A percentile compares a stretch with the other conserved stretches of the same genome.
phyloP scores from a whole-genome alignment of 2,888 invertebrate species.

The Rhorus exstirpatorius region DNA sequence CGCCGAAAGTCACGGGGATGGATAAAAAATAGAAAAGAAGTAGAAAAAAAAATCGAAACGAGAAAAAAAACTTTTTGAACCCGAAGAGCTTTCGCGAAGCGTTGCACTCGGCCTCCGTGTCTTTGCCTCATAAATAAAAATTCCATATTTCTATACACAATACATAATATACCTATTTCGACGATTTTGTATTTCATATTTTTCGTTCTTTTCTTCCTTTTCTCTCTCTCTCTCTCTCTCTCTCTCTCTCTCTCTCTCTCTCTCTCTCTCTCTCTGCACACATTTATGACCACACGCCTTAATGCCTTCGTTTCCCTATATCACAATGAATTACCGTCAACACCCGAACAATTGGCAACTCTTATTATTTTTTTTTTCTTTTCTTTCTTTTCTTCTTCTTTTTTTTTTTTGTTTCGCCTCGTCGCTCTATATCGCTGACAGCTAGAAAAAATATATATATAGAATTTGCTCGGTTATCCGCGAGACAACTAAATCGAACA shows the following conservation, averaged over 20 bases:
- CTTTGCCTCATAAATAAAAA: conserved; percentile 68
- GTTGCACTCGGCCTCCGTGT: conserved; percentile 60
- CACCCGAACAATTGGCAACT: conserved; percentile 78
- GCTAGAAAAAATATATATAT: conserved; percentile 82
- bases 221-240: conserved; percentile 47
- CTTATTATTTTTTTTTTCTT: conserved; percentile 67
- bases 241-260: conserved; percentile 59
- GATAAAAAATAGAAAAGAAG: not conserved
- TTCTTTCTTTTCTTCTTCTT: conserved; percentile 36
- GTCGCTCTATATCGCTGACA: conserved; percentile 76
- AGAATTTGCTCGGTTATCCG: conserved; percentile 79
- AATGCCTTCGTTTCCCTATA: conserved; percentile 80
- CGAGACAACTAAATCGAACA: conserved; percentile 74
- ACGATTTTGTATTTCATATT: conserved; percentile 56
- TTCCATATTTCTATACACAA: conserved; percentile 69
- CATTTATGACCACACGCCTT: conserved; percentile 75
- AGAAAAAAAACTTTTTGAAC: conserved; percentile 37
- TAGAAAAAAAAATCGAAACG: not conserved
- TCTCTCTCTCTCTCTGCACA: too few species aligned
- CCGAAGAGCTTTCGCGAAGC: conserved; percentile 60
- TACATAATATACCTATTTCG: conserved; percentile 66
- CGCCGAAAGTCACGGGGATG: not conserved
- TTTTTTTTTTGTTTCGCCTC: conserved; percentile 68
- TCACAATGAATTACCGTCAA: conserved; percentile 79
- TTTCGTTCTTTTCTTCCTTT: conserved; percentile 51